Evolutionary conservation across 2,113 vertebrate genomes (phyloP).

Genomic region (Dendropsophus ebraccatus): DNA sequence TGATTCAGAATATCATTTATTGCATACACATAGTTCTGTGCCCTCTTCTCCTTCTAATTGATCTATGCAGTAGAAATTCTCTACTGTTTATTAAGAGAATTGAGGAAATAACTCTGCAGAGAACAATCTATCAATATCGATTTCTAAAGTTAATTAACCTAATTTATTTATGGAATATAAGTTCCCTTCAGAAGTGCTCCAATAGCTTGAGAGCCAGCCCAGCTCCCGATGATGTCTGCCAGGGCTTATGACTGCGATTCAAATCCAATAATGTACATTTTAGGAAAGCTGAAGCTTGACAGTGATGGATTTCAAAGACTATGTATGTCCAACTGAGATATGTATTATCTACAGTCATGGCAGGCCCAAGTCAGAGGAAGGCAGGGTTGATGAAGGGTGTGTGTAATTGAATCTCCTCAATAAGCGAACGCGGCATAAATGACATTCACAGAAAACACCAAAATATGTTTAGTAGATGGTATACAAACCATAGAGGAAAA

Average conservation of each 20-base stretch:
- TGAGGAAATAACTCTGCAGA: not conserved
- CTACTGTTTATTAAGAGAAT: constrained; percentile 25
- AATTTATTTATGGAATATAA: constrained; percentile 3
- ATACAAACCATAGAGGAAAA: too few species aligned
- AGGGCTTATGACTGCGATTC: not conserved
- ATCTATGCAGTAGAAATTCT: constrained; percentile 13
- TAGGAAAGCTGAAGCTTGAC: not conserved
- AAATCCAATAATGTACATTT: constrained; percentile 1
- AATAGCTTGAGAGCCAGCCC: not conserved
- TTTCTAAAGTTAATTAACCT: constrained; percentile 28
- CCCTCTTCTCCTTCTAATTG: not conserved
- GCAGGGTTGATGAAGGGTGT: not conserved
- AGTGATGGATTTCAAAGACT: not conserved
- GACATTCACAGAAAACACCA: too few species aligned
- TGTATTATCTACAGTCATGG: not conserved
- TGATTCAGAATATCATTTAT: constrained; percentile 11
- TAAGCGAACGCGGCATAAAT: not conserved
- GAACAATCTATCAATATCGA: constrained; percentile 35
- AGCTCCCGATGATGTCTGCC: not conserved
- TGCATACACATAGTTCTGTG: not conserved
- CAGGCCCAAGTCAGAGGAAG: not conserved
- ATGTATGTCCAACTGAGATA: not conserved
- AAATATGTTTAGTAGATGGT: too few species aligned
- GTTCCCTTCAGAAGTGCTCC: not conserved
- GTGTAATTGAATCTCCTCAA: not conserved